Percentiles rank a stretch among this genome's conserved stretches.
Evolutionary conservation across 2,113 vertebrate species (phyloP).

Genomic region (Hypocryptadius cinnamomeus): DNA sequence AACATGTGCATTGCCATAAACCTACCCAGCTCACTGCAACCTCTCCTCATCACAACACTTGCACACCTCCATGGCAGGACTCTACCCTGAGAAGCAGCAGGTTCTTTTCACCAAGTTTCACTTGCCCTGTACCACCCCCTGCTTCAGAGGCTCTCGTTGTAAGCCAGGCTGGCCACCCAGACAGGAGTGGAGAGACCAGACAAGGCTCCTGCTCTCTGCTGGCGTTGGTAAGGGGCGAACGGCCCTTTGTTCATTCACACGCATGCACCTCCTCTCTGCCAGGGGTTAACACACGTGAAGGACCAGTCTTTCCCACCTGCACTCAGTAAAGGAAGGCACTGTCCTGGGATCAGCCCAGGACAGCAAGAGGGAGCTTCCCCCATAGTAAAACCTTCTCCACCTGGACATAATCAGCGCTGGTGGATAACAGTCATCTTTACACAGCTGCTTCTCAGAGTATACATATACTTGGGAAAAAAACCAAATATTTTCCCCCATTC

Average conservation of each 20-base stretch:
- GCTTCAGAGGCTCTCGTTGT: neutral
- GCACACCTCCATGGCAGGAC: neutral
- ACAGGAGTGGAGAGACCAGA: neutral
- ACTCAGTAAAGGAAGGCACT: neutral
- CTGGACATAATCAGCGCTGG: neutral
- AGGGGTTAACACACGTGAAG: neutral
- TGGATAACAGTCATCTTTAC: neutral
- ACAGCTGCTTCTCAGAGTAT: neutral
- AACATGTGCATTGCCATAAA: neutral
- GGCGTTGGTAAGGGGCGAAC: neutral
- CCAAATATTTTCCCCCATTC: neutral
- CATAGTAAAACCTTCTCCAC: neutral
- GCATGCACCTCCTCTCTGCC: accelerated
- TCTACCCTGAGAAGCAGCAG: neutral
- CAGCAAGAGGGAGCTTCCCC: neutral
- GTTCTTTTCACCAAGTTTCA: neutral
- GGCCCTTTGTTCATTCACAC: accelerated
- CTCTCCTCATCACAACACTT: neutral
- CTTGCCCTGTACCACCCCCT: neutral
- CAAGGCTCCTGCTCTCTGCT: neutral
- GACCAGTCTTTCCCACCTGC: neutral
- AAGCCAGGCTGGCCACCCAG: neutral
- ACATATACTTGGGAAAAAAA: neutral
- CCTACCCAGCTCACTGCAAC: neutral
- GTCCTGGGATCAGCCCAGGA: neutral